Conservation (phyloP, 2,888 invertebrate genomes). For the Amphipyra berbera region DNA sequence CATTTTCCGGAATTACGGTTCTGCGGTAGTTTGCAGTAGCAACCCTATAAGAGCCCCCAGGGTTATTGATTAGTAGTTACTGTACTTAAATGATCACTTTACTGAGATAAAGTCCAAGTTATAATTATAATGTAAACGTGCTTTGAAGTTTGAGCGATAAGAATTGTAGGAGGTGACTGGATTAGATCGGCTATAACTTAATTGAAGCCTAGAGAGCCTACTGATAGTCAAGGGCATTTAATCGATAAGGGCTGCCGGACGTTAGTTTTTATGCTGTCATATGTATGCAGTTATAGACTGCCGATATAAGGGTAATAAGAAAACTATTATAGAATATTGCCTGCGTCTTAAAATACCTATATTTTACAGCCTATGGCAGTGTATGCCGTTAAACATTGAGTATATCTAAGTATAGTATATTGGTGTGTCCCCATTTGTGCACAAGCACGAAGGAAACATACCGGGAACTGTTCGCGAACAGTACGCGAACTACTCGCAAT, state of each 20-base stretch:
- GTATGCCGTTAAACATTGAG: too few species aligned
- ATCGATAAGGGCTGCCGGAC: conserved; percentile 18
- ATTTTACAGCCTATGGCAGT: too few species aligned
- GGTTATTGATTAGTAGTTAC: conserved; percentile 80
- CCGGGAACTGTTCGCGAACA: too few species aligned
- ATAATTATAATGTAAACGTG: conserved; percentile 68
- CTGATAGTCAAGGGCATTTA: conserved; percentile 32
- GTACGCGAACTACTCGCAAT: too few species aligned
- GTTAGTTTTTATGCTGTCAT: background rate
- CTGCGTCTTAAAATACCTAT: too few species aligned
- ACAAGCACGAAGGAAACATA: too few species aligned
- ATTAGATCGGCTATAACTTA: conserved; percentile 54
- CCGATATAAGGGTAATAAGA: too few species aligned
- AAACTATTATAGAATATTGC: too few species aligned
- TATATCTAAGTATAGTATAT: too few species aligned
- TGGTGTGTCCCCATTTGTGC: too few species aligned
- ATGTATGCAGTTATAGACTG: too few species aligned
- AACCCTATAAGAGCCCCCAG: conserved; percentile 66
- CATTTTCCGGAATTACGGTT: background rate
- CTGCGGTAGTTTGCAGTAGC: conserved; percentile 12
- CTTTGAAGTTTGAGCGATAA: conserved; percentile 59
- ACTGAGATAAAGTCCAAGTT: conserved; percentile 64
- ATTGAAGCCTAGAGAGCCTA: conserved; percentile 45
- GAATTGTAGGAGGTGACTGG: conserved; percentile 49
- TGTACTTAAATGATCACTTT: conserved; percentile 72